Evolutionary conservation across 2,888 invertebrate genomes (phyloP), one percentile per base, ranked within the genome.

Genomic region (Pegoplata infirma): DNA sequence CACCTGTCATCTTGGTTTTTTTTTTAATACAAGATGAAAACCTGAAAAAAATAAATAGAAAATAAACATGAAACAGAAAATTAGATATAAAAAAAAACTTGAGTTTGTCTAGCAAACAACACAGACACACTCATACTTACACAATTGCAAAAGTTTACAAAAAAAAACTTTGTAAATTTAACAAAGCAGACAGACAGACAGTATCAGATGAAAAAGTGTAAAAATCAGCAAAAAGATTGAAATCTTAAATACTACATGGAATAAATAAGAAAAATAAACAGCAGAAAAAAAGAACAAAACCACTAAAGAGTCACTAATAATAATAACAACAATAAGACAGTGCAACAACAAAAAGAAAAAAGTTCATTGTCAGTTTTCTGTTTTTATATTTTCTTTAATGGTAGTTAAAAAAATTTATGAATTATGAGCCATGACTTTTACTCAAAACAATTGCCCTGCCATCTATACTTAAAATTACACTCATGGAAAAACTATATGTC

Each of bases 1-100:
- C 79, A 79, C 79, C 79, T 79, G 79, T 75, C 79, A 79, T 51
- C 74, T 71, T 55, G 49, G 66, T 67, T 69, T n/a, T n/a, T n/a
- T n/a, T n/a, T n/a, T n/a, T n/a, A 49, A 19, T 25, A 64, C 49
- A 64, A 53, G 40, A 23, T 55, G 36, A 49, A 51, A n/a, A n/a
- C n/a, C n/a, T n/a, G n/a, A n/a, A n/a, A n/a, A n/a, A 14, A 21
- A 21, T 17, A 19, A n/a, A 25, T 44, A 53, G 4, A 46, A 46
- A 53, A 44, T 53, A 23, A 68, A 21, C 36, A 17, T 61, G 32
- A 61, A 49, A 47, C 21, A 47, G 32, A 59, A 53, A 58, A 49
- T 23, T 53, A 21, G 16, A 40, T 44, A 25, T 23, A 28, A 67
- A 47, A 32, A 21, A 46, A n/a, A n/a, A n/a, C n/a, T n/a, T n/a